Evolutionary conservation across 2,113 vertebrate genomes (phyloP).

Genomic region (Calyptomena viridis): DNA sequence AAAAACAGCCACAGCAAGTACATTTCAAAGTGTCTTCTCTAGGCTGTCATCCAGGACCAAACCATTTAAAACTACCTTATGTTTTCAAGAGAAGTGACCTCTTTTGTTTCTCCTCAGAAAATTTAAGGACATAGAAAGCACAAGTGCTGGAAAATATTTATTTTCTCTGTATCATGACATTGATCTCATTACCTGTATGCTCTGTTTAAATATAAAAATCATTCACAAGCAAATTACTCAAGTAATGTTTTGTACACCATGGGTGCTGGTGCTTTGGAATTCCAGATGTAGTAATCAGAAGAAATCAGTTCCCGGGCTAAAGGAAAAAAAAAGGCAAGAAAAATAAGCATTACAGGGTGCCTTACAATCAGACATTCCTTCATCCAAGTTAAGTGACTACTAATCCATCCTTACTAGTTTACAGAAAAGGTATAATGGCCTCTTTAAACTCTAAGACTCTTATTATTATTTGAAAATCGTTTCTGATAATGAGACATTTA

Average conservation of each 20-base stretch:
- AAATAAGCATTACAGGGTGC: constrained; percentile 4
- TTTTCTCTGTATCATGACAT: not conserved
- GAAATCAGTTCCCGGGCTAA: constrained; percentile 88
- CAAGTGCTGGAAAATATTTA: constrained; percentile 38
- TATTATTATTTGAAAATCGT: constrained; percentile 51
- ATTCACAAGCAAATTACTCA: constrained; percentile 22
- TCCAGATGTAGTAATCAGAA: constrained; percentile 94
- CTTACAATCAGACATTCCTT: constrained; percentile 23
- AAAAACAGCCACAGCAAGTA: not conserved
- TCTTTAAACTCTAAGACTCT: constrained; percentile 47
- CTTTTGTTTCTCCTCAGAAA: not conserved
- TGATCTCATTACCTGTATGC: not conserved
- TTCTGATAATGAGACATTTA: constrained; percentile 55
- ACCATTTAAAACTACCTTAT: not conserved
- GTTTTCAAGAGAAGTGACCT: not conserved
- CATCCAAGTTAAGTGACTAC: constrained; percentile 18
- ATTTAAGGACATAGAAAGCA: not conserved
- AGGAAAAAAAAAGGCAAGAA: constrained; percentile 23
- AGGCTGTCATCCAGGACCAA: not conserved
- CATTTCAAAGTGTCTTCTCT: not conserved
- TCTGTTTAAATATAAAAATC: constrained; percentile 6
- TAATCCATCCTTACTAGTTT: constrained; percentile 51
- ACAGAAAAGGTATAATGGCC: constrained; percentile 40
- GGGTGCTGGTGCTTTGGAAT: constrained; percentile 88
- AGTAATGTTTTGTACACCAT: constrained; percentile 70